These are phyloP conservation scores for Lophotis ruficrista DNA, from an alignment of 2,113 vertebrate genomes.

Conservation along the genomic window DNA sequence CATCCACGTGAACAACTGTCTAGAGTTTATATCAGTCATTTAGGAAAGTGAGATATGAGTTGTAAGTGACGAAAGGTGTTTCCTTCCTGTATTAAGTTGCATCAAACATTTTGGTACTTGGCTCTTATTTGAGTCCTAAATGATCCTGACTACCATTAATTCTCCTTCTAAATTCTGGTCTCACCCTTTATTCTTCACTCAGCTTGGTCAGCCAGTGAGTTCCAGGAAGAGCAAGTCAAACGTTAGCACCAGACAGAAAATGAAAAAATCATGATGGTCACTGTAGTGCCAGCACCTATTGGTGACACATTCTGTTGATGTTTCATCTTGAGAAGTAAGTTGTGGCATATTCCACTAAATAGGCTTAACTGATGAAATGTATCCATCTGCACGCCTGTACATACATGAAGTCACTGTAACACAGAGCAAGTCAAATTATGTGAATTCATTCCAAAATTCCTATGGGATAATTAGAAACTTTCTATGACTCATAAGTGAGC, in stretches of 20 bases:
- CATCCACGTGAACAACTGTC: neutral
- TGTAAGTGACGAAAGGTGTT: neutral
- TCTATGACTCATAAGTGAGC: neutral
- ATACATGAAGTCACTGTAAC: neutral
- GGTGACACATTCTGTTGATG: neutral
- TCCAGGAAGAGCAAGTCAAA: neutral
- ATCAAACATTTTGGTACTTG: neutral
- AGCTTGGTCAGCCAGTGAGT: neutral
- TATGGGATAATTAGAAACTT: constrained; percentile 23
- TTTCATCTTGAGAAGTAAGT: neutral
- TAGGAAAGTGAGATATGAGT: neutral
- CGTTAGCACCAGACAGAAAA: neutral
- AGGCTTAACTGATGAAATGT: neutral
- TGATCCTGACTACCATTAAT: neutral
- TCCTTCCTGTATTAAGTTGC: neutral
- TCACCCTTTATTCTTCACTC: neutral
- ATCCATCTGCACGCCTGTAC: neutral
- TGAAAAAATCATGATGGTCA: neutral
- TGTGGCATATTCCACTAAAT: neutral
- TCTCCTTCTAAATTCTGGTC: neutral
- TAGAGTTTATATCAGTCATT: neutral
- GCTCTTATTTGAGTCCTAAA: neutral
- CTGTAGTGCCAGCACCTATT: neutral
- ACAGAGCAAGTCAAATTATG: neutral
- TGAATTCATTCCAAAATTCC: constrained; percentile 3